These are phyloP conservation scores for Gryllus bimaculatus DNA, from an alignment of 1,140 invertebrate species.

Conservation along the genomic window DNA sequence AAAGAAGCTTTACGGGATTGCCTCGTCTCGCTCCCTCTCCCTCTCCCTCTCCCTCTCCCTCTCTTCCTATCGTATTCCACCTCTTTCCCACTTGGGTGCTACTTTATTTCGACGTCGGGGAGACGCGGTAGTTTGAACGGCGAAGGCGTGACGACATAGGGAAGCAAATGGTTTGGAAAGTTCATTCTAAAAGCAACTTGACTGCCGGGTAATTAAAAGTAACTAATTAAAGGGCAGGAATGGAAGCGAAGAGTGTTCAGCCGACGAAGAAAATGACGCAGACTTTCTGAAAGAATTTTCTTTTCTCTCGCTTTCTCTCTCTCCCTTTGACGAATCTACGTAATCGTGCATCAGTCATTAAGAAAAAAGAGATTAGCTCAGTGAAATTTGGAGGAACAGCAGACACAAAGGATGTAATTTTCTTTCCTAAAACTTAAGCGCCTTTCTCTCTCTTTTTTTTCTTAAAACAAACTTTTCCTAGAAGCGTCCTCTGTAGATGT, in stretches of 20 bases:
- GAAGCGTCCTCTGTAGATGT: background rate
- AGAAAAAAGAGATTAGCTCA: background rate
- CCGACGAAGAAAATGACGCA: background rate
- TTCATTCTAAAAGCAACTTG: background rate
- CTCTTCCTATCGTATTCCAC: no score
- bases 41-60: background rate
- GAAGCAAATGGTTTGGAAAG: slow-evolving; percentile 4
- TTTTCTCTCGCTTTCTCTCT: background rate
- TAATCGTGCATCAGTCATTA: background rate
- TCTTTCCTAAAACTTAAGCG: background rate
- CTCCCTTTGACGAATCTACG: background rate
- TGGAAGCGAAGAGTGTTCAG: background rate
- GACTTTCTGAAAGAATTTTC: slow-evolving; percentile 1
- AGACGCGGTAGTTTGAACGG: background rate
- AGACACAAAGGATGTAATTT: background rate
- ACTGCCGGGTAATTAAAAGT: background rate
- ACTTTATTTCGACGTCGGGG: background rate
- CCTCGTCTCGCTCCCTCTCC: background rate
- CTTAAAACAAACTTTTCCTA: background rate
- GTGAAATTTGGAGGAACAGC: background rate
- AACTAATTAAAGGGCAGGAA: background rate
- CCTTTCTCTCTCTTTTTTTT: background rate
- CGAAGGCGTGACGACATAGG: background rate
- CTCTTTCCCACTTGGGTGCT: background rate
- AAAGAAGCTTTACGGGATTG: background rate